Conservation (phyloP, 2,888 invertebrate species). For the Phania funesta region DNA sequence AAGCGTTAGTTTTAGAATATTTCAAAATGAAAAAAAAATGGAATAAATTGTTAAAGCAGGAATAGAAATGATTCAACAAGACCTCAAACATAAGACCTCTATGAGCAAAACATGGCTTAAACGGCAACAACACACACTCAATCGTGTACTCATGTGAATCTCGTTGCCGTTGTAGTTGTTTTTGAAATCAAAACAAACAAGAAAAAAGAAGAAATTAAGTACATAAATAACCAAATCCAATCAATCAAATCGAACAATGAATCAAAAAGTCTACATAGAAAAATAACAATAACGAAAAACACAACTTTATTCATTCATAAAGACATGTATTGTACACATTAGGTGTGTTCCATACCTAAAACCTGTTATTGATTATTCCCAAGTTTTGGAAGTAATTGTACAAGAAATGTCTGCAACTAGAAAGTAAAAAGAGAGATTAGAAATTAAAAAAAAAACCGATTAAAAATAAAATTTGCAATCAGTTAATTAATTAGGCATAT, state of each 20-base stretch:
- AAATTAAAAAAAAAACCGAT: too few relatives aligned
- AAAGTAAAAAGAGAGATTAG: too few relatives aligned
- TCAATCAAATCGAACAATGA: slow-evolving; percentile 77
- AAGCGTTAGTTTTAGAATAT: not conserved
- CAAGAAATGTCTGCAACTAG: too few relatives aligned
- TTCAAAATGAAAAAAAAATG: not conserved
- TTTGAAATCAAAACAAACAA: slow-evolving; percentile 16
- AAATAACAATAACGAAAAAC: slow-evolving; percentile 27
- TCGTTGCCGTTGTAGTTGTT: not conserved
- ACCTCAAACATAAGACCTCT: slow-evolving; percentile 18
- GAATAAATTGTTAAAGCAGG: not conserved
- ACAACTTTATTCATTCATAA: slow-evolving; percentile 47
- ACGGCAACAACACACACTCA: not conserved
- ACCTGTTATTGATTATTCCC: too few relatives aligned
- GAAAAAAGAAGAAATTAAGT: slow-evolving; percentile 74
- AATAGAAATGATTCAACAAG: not conserved
- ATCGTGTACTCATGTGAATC: not conserved
- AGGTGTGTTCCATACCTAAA: too few relatives aligned
- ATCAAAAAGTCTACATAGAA: slow-evolving; percentile 52
- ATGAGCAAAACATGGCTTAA: slow-evolving; percentile 29
- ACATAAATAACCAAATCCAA: slow-evolving; percentile 78
- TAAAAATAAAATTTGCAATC: too few relatives aligned
- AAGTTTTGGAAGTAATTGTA: too few relatives aligned
- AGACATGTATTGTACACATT: not conserved
- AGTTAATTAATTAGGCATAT: too few relatives aligned